phyloP scores from a whole-genome alignment of 2,113 vertebrate species.

The Cyprinodon variegatus region DNA sequence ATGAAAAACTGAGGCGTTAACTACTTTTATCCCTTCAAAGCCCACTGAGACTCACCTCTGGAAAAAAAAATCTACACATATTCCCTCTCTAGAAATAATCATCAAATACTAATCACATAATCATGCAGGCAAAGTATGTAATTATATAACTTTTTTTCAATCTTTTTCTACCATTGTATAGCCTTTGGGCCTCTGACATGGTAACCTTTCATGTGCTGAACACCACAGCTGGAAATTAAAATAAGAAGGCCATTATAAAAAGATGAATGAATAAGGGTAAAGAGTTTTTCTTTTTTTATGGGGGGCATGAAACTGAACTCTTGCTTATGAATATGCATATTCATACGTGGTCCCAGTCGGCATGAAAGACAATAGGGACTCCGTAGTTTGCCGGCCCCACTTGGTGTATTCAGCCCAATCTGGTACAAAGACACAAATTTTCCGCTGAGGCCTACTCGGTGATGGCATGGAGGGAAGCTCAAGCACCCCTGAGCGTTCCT shows the following conservation, averaged over 20 bases:
- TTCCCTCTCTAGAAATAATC: slow-evolving; percentile 80
- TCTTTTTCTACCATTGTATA: slow-evolving; percentile 82
- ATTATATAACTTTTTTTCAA: slow-evolving; percentile 84
- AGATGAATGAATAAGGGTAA: slow-evolving; percentile 63
- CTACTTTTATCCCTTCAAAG: slow-evolving; percentile 81
- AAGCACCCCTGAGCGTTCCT: slow-evolving; percentile 75
- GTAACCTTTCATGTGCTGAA: slow-evolving; percentile 77
- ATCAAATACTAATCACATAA: slow-evolving; percentile 83
- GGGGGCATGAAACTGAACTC: slow-evolving; percentile 53
- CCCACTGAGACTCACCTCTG: slow-evolving; percentile 80
- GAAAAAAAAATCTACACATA: slow-evolving; percentile 79
- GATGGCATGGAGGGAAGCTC: slow-evolving; percentile 62
- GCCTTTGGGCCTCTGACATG: slow-evolving; percentile 84
- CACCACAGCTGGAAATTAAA: slow-evolving; percentile 69
- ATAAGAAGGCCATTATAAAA: slow-evolving; percentile 71
- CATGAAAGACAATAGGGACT: slow-evolving; percentile 73
- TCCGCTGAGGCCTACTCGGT: slow-evolving; percentile 71
- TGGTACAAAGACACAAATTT: slow-evolving; percentile 77
- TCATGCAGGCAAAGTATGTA: slow-evolving; percentile 86
- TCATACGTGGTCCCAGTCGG: slow-evolving; percentile 74
- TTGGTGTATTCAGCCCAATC: slow-evolving; percentile 66
- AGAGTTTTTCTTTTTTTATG: slow-evolving; percentile 28
- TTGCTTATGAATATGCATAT: slow-evolving; percentile 82
- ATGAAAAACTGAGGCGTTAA: slow-evolving; percentile 80
- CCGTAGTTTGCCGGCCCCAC: slow-evolving; percentile 70